Evolutionary conservation across 2,888 invertebrate species (phyloP).

Genomic region (Tyria jacobaeae): DNA sequence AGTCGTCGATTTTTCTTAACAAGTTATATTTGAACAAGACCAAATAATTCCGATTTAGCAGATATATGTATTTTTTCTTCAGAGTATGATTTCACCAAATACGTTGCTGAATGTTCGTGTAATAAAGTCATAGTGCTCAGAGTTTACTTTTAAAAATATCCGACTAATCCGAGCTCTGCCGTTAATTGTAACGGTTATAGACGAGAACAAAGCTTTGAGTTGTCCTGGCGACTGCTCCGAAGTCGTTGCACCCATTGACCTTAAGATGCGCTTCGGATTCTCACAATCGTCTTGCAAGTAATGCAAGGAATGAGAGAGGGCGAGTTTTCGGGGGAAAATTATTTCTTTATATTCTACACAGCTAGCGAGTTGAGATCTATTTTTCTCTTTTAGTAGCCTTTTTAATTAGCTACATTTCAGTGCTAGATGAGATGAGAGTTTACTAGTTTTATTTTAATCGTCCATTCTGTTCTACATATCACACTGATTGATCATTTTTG

Average conservation of each 20-base stretch:
- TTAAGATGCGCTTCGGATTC: slow-evolving; percentile 50
- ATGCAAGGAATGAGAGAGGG: slow-evolving; percentile 19
- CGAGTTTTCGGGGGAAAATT: background rate
- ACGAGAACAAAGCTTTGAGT: slow-evolving; percentile 62
- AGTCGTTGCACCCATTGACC: slow-evolving; percentile 75
- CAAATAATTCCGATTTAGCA: background rate
- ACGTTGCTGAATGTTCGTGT: slow-evolving; percentile 21
- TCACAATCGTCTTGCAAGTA: slow-evolving; percentile 49
- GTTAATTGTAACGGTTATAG: slow-evolving; percentile 58
- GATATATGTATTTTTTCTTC: background rate
- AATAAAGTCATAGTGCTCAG: slow-evolving; percentile 32
- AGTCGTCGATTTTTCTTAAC: too few relatives aligned
- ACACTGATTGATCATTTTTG: too few relatives aligned
- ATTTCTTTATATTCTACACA: background rate
- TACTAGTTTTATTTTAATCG: background rate
- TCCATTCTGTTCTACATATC: background rate
- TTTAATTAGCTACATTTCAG: too few relatives aligned
- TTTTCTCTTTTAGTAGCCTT: too few relatives aligned
- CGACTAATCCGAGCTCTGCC: slow-evolving; percentile 43
- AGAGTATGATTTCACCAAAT: background rate
- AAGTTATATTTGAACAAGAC: background rate
- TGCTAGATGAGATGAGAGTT: too few relatives aligned
- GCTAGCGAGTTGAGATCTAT: too few relatives aligned
- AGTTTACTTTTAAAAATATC: slow-evolving; percentile 41
- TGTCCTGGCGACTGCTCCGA: slow-evolving; percentile 41